A percentile compares a stretch with the other conserved stretches of the same genome.
Conservation (phyloP, 2,888 invertebrate genomes). For the Notodonta ziczac region DNA sequence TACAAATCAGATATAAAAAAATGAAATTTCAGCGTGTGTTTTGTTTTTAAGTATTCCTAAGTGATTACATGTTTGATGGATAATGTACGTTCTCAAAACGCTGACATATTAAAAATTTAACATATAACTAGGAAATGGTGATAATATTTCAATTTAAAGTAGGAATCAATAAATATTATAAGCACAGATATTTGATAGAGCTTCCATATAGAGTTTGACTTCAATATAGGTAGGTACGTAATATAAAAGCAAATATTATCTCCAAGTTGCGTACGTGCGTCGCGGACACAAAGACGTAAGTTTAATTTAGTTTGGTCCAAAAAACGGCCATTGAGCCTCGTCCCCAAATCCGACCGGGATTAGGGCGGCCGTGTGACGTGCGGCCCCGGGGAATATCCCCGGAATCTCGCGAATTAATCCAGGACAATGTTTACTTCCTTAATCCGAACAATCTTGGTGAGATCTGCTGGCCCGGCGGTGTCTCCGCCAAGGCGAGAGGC, state of each 20-base stretch:
- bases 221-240: background rate
- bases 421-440: conserved; percentile 6
- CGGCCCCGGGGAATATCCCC: conserved; percentile 3
- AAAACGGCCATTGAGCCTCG: conserved; percentile 6
- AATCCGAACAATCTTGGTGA: conserved; percentile 5
- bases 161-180: no score
- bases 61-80: no score
- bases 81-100: no score
- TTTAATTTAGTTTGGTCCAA: conserved; percentile 7
- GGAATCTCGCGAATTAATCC: conserved; percentile 7
- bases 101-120: no score
- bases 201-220: no score
- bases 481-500: background rate
- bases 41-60: no score
- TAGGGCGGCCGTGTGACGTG: conserved; percentile 1
- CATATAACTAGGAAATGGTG: no score
- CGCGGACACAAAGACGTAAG: conserved; percentile 5
- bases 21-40: no score
- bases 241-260: background rate
- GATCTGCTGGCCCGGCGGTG: background rate
- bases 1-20: no score
- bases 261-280: background rate
- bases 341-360: conserved; percentile 7
- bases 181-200: no score
- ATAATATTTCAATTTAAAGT: no score